Evolutionary conservation across 2,113 vertebrate genomes (phyloP).

Genomic region (Ophiodon elongatus): DNA sequence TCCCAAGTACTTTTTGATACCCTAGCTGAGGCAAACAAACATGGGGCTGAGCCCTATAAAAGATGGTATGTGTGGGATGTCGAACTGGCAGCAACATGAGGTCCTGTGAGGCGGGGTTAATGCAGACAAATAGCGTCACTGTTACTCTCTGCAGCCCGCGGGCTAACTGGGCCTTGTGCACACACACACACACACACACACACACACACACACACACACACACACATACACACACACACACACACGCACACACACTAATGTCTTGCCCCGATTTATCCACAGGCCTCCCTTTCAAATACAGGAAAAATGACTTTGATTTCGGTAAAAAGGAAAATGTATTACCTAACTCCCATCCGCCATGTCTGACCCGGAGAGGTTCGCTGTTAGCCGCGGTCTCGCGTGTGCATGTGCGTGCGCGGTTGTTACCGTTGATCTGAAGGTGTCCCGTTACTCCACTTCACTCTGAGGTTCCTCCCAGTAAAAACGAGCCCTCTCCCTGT

Average conservation of each 20-base stretch:
- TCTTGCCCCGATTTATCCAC: slow-evolving; percentile 14
- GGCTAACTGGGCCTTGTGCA: not conserved
- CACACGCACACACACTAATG: not conserved
- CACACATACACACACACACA: slow-evolving; percentile 7
- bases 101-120: slow-evolving; percentile 16
- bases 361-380: slow-evolving; percentile 41
- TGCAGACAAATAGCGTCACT: slow-evolving; percentile 34
- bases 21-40: not conserved
- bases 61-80: not conserved
- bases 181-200: not conserved
- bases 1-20: not conserved
- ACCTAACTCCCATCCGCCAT: slow-evolving; percentile 34
- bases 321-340: slow-evolving; percentile 26
- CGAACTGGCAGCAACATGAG: slow-evolving; percentile 17
- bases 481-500: slow-evolving; percentile 55
- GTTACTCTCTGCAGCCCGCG: slow-evolving; percentile 1
- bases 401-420: not conserved
- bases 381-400: slow-evolving; percentile 24
- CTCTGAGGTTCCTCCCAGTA: slow-evolving; percentile 56
- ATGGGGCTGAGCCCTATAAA: not conserved
- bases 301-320: slow-evolving; percentile 54
- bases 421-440: slow-evolving; percentile 27
- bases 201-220: too few relatives aligned
- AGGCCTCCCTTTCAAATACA: slow-evolving; percentile 30
- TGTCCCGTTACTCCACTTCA: slow-evolving; percentile 60